Evolutionary conservation across 2,797 vertebrate species (phyloP).

Genomic region (Sebastes cheni): DNA sequence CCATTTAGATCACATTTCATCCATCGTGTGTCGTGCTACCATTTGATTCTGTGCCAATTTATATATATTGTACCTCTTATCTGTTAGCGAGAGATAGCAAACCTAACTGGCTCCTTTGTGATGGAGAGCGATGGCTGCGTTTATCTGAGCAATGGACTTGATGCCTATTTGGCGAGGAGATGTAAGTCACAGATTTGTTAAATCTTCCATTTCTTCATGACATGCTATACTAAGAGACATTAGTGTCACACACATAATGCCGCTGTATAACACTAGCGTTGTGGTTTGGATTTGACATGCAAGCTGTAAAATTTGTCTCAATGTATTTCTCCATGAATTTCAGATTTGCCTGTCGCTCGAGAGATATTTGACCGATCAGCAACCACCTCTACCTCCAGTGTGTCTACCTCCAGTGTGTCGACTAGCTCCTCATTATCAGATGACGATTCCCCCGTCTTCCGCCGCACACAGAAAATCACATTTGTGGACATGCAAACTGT

Average conservation of each 20-base stretch:
- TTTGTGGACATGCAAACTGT: slow-evolving; percentile 90
- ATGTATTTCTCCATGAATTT: not conserved
- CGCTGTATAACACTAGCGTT: not conserved
- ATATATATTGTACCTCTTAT: not conserved
- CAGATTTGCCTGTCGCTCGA: slow-evolving; percentile 42
- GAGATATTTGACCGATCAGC: slow-evolving; percentile 38
- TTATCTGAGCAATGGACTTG: slow-evolving; percentile 83
- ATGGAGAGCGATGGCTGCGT: slow-evolving; percentile 85
- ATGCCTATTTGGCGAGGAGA: slow-evolving; percentile 83
- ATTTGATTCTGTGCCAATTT: not conserved
- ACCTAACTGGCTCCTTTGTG: slow-evolving; percentile 85
- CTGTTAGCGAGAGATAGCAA: slow-evolving; percentile 86
- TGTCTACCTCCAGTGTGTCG: slow-evolving; percentile 45
- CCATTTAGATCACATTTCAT: not conserved
- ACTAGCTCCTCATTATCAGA: slow-evolving; percentile 61
- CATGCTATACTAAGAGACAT: not conserved
- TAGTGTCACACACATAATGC: not conserved
- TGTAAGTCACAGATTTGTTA: slow-evolving; percentile 72
- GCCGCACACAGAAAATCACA: slow-evolving; percentile 72
- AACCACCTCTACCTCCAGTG: slow-evolving; percentile 54
- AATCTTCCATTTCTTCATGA: not conserved
- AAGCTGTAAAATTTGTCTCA: not conserved
- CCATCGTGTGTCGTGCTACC: not conserved
- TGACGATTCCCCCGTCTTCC: slow-evolving; percentile 77
- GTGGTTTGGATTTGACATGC: not conserved